Conservation (phyloP, 2,797 vertebrate genomes). For the Pseudotriccus pelzelni region DNA sequence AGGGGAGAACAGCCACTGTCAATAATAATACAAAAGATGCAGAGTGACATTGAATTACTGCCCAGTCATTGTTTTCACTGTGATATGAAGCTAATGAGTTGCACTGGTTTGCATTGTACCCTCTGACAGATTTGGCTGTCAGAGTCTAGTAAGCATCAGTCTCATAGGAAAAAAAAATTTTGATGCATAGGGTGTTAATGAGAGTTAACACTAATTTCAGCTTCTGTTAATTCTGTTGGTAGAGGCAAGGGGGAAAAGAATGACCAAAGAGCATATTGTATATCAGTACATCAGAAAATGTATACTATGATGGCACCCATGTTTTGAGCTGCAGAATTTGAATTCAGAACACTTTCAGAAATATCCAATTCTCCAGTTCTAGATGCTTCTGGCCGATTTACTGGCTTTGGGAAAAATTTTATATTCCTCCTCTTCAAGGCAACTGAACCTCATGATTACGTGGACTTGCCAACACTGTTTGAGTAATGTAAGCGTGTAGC, state of each 20-base stretch:
- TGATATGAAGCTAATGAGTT: neutral
- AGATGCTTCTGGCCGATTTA: neutral
- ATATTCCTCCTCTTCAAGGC: neutral
- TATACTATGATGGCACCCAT: neutral
- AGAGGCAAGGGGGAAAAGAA: neutral
- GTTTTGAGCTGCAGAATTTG: neutral
- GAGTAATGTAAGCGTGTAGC: neutral
- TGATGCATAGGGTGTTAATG: neutral
- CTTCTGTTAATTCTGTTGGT: neutral
- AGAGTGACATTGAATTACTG: neutral
- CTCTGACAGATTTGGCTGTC: neutral
- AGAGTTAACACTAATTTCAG: neutral
- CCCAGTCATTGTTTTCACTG: neutral
- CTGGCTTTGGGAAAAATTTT: neutral
- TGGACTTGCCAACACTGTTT: neutral
- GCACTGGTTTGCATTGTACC: neutral
- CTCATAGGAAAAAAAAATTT: neutral
- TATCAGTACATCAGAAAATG: neutral
- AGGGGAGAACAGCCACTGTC: neutral
- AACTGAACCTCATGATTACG: neutral
- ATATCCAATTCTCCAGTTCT: neutral
- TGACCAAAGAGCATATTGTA: neutral
- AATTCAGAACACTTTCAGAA: neutral
- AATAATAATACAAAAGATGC: neutral
- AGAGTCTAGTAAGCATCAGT: neutral